A percentile compares a stretch with the other conserved stretches of the same genome.
phyloP scores from a whole-genome alignment of 2,888 invertebrate species.

The Acleris holmiana region DNA sequence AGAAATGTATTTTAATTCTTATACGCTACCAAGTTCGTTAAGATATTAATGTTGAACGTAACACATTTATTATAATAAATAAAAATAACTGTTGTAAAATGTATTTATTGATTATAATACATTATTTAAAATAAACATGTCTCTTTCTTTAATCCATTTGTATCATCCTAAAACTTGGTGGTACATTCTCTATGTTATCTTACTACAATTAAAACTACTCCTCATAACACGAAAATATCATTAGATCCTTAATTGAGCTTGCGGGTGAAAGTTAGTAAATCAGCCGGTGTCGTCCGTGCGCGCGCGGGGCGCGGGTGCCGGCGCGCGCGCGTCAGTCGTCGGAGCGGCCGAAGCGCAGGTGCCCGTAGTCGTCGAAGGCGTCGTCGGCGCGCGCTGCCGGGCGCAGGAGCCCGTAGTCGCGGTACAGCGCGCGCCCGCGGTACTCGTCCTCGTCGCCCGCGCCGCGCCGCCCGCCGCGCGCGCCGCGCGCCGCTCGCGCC shows the following conservation, averaged over 20 bases:
- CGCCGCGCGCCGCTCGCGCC: constrained; percentile 51
- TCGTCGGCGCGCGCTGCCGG: constrained; percentile 80
- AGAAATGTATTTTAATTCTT: constrained; percentile 37
- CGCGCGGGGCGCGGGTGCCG: constrained; percentile 34
- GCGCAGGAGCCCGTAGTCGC: constrained; percentile 85
- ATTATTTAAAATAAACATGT: constrained; percentile 63
- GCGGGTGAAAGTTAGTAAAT: background rate
- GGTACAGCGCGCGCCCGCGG: constrained; percentile 65
- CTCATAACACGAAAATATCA: constrained; percentile 54
- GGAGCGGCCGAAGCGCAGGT: constrained; percentile 88
- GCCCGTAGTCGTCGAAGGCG: constrained; percentile 90
- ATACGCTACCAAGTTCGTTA: constrained; percentile 54
- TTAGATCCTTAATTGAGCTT: constrained; percentile 8
- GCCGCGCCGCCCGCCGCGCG: constrained; percentile 41
- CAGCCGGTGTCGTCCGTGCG: constrained; percentile 43
- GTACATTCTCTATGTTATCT: constrained; percentile 11
- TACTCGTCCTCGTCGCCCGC: constrained; percentile 48
- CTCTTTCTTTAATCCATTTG: constrained; percentile 45
- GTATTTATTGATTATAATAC: constrained; percentile 83
- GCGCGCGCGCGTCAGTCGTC: constrained; percentile 67
- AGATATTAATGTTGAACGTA: constrained; percentile 56
- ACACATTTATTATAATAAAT: constrained; percentile 67
- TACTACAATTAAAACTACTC: constrained; percentile 9
- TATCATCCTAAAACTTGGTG: constrained; percentile 39
- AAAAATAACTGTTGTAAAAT: constrained; percentile 81